These are phyloP conservation scores for Brachionus paranguensis DNA, from an alignment of 1,140 invertebrate genomes.

Conservation along the genomic window DNA sequence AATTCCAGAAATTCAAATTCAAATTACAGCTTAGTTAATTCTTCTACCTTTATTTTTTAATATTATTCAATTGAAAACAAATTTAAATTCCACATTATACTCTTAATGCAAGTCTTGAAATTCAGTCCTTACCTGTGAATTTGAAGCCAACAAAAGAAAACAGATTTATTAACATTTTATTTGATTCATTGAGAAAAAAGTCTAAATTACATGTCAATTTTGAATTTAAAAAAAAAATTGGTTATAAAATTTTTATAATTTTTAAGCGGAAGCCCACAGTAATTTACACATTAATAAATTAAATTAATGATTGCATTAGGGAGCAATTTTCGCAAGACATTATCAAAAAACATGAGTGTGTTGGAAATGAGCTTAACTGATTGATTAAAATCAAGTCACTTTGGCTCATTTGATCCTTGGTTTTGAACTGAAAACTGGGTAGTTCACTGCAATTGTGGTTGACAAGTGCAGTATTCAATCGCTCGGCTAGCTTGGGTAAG, in stretches of 20 bases:
- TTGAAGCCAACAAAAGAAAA: neutral
- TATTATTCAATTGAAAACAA: neutral
- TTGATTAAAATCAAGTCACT: constrained; percentile 1
- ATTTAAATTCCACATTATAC: neutral
- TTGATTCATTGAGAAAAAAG: constrained; percentile 7
- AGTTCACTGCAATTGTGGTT: neutral
- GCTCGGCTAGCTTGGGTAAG: neutral
- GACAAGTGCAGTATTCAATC: neutral
- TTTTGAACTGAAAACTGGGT: constrained; percentile 17
- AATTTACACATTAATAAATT: neutral
- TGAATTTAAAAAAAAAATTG: neutral
- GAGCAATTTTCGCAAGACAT: constrained; percentile 17
- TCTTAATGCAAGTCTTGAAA: neutral
- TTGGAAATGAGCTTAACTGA: neutral
- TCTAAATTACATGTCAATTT: neutral
- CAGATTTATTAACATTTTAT: neutral
- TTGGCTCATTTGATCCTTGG: constrained; percentile 4
- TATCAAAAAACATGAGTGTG: neutral
- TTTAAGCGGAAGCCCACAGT: neutral
- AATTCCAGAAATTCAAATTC: neutral
- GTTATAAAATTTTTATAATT: neutral
- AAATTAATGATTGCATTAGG: constrained; percentile 8
- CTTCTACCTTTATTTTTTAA: neutral
- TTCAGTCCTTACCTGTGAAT: neutral
- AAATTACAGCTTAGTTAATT: neutral